Evolutionary conservation across 2,113 vertebrate species (phyloP), one percentile per base, ranked within the genome.

Genomic region (Eptesicus fuscus): DNA sequence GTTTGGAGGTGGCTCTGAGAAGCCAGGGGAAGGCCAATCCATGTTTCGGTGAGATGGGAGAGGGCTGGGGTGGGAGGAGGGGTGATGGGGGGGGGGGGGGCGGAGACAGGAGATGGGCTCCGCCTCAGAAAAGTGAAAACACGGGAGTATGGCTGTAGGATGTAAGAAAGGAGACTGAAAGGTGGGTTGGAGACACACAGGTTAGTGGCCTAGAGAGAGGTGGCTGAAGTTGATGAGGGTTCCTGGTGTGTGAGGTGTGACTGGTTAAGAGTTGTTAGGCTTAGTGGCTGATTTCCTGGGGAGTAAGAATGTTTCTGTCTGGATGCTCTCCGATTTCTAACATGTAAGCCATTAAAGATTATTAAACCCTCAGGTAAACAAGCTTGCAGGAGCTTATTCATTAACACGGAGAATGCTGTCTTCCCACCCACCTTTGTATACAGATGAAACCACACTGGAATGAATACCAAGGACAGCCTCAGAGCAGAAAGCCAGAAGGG

Each of bases 361-460:
- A 70, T 71, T 87, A 94, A 84, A 20, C 59, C 51, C n/a, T 56
- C 51, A 7, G 65, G 84, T 77, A 96, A 94, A 71, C 76, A 87
- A 73, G 59, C 61, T 77, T n/a, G 32, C 87, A 89, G 86, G 85
- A 86, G 83, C 30, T 91, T 93, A 93, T 71, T 94, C 88, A 96
- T 95, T 85, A 96, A 93, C 76, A 30, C 0, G 8, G 59, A 77
- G 78, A 87, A 86, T 65, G 84, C 28, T 82, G 63, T 88, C 74
- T 86, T 69, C 20, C 53, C 82, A 10, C 30, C 67, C 71, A 82
- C 59, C 80, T 78, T 88, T 85, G 88, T 74, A 74, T 7, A 78
- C 44, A 78, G 63, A 95, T 42, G 20, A 83, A 77, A 74, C 74
- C 73, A 89, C 51, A 80, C 53, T 90, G 37, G 16, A 44, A 74